Conservation (phyloP, 2,888 invertebrate species). For the Timema podura region DNA sequence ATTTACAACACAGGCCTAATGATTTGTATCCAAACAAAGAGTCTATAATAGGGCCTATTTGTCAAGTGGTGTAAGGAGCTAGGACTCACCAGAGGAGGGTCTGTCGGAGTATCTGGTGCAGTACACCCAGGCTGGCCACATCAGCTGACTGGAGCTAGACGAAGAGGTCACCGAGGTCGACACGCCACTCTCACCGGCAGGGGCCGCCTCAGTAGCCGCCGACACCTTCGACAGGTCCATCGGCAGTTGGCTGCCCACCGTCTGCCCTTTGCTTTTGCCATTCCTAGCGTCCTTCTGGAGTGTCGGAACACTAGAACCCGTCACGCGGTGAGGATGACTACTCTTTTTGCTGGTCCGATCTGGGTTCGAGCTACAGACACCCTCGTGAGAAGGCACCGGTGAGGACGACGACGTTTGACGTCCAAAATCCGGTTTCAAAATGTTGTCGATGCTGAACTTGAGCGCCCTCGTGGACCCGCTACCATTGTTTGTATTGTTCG, state of each 20-base stretch:
- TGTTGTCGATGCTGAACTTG: constrained; percentile 84
- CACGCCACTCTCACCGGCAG: constrained; percentile 10
- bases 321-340: too few relatives aligned
- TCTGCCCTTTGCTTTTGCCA: constrained; percentile 12
- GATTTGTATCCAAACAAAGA: too few relatives aligned
- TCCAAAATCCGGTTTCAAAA: constrained; percentile 80
- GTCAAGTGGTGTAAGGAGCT: too few relatives aligned
- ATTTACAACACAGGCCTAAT: too few relatives aligned
- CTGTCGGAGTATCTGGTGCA: constrained; percentile 56
- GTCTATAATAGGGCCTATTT: too few relatives aligned
- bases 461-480: constrained; percentile 42
- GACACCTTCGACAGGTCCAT: constrained; percentile 32
- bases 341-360: constrained; percentile 14
- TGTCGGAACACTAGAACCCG: too few relatives aligned
- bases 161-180: constrained; percentile 10
- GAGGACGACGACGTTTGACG: constrained; percentile 15
- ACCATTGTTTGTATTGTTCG: constrained; percentile 1
- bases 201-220: background rate
- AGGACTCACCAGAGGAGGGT: constrained; percentile 49
- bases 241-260: constrained; percentile 24
- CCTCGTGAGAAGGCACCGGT: constrained; percentile 11
- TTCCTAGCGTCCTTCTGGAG: background rate
- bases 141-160: constrained; percentile 25
- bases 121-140: constrained; percentile 56
- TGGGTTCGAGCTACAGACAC: constrained; percentile 9